Conservation (phyloP, 2,888 invertebrate species). For the Brachypterus glaber region DNA sequence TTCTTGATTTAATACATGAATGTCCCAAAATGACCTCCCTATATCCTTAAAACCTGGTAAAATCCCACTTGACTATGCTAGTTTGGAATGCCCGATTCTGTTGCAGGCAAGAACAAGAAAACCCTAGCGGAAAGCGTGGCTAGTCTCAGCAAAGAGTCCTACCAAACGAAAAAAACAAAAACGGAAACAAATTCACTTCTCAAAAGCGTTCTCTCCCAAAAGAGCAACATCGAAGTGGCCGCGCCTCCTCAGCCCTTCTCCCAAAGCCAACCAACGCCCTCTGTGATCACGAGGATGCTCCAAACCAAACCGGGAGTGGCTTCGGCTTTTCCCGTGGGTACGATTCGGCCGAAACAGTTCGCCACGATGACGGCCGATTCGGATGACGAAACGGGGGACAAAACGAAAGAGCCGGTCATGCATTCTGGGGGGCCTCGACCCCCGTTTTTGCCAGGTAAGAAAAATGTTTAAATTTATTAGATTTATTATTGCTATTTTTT, state of each 20-base stretch:
- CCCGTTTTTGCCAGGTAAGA: slow-evolving; percentile 21
- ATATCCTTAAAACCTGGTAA: too few relatives aligned
- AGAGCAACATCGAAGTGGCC: slow-evolving; percentile 38
- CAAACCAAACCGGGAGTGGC: slow-evolving; percentile 39
- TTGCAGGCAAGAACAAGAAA: slow-evolving; percentile 33
- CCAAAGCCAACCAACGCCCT: slow-evolving; percentile 43
- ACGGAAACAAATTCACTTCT: slow-evolving; percentile 9
- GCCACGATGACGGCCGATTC: slow-evolving; percentile 30
- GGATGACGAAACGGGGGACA: slow-evolving; percentile 25
- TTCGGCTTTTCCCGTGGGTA: slow-evolving; percentile 20
- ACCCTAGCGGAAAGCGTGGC: slow-evolving; percentile 41
- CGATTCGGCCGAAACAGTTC: slow-evolving; percentile 31
- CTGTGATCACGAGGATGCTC: slow-evolving; percentile 55
- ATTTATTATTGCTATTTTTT: not conserved
- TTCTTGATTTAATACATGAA: too few relatives aligned
- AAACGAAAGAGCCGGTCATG: slow-evolving; percentile 12
- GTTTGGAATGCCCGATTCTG: slow-evolving; percentile 4
- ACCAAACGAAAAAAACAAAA: slow-evolving; percentile 30
- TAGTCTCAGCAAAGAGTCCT: slow-evolving; percentile 45
- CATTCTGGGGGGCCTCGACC: slow-evolving; percentile 24
- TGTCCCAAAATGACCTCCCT: too few relatives aligned
- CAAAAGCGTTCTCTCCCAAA: too few relatives aligned
- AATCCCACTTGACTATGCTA: too few relatives aligned
- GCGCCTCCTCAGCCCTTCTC: slow-evolving; percentile 46
- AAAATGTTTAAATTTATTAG: not conserved